Evolutionary conservation across 2,888 invertebrate species (phyloP).

Genomic region (Strigamia maritima): DNA sequence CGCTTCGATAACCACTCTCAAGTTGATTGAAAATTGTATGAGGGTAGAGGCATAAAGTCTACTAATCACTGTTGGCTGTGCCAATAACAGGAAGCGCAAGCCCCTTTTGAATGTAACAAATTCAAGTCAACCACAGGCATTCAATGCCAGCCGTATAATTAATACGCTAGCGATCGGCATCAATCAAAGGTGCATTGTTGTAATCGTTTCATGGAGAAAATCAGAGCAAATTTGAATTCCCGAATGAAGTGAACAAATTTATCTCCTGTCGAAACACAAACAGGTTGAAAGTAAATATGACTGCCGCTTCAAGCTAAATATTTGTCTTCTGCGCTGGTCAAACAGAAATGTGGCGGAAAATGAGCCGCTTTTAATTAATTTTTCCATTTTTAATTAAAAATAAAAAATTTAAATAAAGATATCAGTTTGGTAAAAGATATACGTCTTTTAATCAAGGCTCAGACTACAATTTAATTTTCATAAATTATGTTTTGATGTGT

Average conservation of each 20-base stretch:
- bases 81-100: constrained; percentile 31
- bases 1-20: constrained; percentile 21
- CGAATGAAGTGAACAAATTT: background rate
- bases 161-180: constrained; percentile 26
- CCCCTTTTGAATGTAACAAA: constrained; percentile 13
- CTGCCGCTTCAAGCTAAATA: background rate
- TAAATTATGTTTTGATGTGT: too few species aligned
- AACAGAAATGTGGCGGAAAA: too few species aligned
- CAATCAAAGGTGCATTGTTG: constrained; percentile 24
- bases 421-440: too few species aligned
- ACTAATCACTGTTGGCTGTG: constrained; percentile 17
- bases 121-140: constrained; percentile 30
- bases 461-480: too few species aligned
- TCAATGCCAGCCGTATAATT: constrained; percentile 14
- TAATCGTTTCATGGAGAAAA: constrained; percentile 17
- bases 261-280: background rate
- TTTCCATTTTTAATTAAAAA: too few species aligned
- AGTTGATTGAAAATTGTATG: constrained; percentile 31
- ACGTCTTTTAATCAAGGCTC: too few species aligned
- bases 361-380: too few species aligned
- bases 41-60: constrained; percentile 2
- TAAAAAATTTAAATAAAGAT: too few species aligned
- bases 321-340: background rate
- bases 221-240: constrained; percentile 7
- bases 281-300: background rate